Base-by-base conservation (phyloP, 2,797 vertebrate species). In the Amniataba percoides region DNA sequence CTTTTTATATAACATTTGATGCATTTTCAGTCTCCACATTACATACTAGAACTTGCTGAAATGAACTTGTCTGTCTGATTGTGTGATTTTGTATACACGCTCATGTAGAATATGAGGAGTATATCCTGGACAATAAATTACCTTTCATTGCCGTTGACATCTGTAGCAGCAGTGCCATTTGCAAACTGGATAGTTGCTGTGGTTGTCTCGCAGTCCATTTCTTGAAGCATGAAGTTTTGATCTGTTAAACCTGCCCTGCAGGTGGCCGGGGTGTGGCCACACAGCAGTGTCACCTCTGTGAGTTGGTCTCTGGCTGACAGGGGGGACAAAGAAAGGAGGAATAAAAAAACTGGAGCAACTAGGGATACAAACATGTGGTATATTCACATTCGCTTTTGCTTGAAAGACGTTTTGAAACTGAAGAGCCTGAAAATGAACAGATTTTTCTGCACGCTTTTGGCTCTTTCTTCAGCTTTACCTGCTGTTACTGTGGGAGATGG, bases 181-280 rank as follows among this genome's bases (percentile, higher is more conserved):
- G 57, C 66, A 62, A 83, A 45, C 19, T 90, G 89, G 11, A 80
- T 83, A 10, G 45, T 64, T 23, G 64, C 63, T 36, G 88, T 14
- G 43, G 25, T 65, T 46, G 90, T 88, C 3, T 81, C 86, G 34
- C 93, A 85, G 1, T 91, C 94, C 77, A 92, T 90, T 64, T 95
- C 94, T 77, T 96, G 94, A 59, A 96, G 92, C 84, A 91, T 94
- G 70, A 96, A 75, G 7, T 87, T 87, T 77, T 95, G 95, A 59
- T 94, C 93, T 43, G 94, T 86, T 71, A 56, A 78, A 56, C 80
- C 89, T 43, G 77, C 87, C 53, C 83, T 90, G 75, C 91, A 92
- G 57, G 77, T 71, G 53, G 40, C 43, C 45, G 86, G 80, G 62
- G 87, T 73, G 78, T 92, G 91, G 55, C 78, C 83, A 73, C 87